phyloP scores from a whole-genome alignment of 2,888 invertebrate species.

The Drepanosiphum platanoidis region DNA sequence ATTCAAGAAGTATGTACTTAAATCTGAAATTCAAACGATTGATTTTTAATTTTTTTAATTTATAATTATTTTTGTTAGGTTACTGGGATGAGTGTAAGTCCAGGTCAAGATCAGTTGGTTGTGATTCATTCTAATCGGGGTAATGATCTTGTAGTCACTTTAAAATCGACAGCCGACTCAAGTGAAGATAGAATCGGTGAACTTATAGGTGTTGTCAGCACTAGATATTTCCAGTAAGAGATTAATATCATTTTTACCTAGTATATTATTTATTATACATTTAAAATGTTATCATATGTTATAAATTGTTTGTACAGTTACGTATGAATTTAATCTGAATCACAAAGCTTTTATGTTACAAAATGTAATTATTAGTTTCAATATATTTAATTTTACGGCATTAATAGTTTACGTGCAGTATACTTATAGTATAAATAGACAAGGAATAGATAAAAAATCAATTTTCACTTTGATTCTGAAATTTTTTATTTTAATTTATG shows the following conservation, averaged over 20 bases:
- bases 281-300: too few relatives aligned
- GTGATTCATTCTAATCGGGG: conserved; percentile 86
- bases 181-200: conserved; percentile 86
- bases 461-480: too few relatives aligned
- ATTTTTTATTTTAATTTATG: too few relatives aligned
- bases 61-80: conserved; percentile 69
- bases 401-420: too few relatives aligned
- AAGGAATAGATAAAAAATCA: too few relatives aligned
- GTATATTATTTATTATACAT: background rate
- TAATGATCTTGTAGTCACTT: conserved; percentile 89
- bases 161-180: conserved; percentile 68
- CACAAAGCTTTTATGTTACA: too few relatives aligned
- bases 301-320: too few relatives aligned
- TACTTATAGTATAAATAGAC: too few relatives aligned
- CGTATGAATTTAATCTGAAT: too few relatives aligned
- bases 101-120: conserved; percentile 86
- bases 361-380: too few relatives aligned
- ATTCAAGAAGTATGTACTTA: conserved; percentile 74
- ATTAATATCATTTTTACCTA: conserved; percentile 17
- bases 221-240: conserved; percentile 81
- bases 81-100: conserved; percentile 85
- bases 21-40: background rate
- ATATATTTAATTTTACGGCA: too few relatives aligned
- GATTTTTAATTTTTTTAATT: conserved; percentile 38
- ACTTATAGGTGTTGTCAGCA: conserved; percentile 82